These are phyloP conservation scores for Noturus placidus DNA, from an alignment of 2,113 vertebrate genomes.

Conservation along the genomic window DNA sequence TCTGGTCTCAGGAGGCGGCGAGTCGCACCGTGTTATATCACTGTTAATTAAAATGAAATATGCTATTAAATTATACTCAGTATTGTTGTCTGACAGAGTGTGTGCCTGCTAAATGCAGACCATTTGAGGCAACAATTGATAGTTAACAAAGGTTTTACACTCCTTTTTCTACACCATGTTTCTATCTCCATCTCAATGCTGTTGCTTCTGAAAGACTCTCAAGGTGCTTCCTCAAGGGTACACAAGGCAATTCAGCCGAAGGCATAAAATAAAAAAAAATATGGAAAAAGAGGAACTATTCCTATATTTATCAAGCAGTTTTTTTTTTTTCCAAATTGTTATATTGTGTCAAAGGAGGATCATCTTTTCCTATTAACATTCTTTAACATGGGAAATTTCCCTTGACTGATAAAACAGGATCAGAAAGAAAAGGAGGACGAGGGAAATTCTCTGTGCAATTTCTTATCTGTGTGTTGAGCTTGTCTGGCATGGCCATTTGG, in stretches of 20 bases:
- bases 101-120: constrained; percentile 66
- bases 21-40: constrained; percentile 76
- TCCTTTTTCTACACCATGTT: constrained; percentile 41
- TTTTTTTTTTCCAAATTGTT: constrained; percentile 41
- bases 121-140: constrained; percentile 66
- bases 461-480: constrained; percentile 35
- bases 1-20: constrained; percentile 72
- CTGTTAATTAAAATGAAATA: constrained; percentile 81
- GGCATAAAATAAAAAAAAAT: neutral
- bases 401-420: constrained; percentile 26
- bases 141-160: constrained; percentile 63
- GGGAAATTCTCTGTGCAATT: neutral
- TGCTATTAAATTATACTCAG: constrained; percentile 75
- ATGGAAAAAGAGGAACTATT: neutral
- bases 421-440: neutral
- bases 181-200: constrained; percentile 45
- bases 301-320: constrained; percentile 37
- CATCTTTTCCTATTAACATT: constrained; percentile 45
- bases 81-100: constrained; percentile 67
- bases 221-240: constrained; percentile 53
- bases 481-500: constrained; percentile 58
- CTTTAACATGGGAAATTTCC: constrained; percentile 18
- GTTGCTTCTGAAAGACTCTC: constrained; percentile 27
- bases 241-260: constrained; percentile 14
- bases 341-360: constrained; percentile 25